These are phyloP conservation scores for Pseudomyrmex concolor DNA, from an alignment of 1,140 invertebrate genomes.

Conservation along the genomic window DNA sequence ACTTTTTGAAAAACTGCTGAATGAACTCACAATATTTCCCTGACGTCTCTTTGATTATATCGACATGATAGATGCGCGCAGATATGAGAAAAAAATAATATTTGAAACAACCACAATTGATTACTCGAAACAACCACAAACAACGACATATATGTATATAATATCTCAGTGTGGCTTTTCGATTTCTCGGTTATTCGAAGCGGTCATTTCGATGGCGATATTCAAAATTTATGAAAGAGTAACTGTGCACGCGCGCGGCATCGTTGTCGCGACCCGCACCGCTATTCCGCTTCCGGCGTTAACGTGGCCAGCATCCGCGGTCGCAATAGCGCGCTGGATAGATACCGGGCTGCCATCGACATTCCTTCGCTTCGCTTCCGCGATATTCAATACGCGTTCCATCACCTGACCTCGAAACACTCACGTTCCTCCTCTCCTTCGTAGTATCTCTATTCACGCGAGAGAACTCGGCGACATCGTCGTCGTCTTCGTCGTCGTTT, in stretches of 20 bases:
- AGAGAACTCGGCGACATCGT: conserved; percentile 24
- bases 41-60: conserved; percentile 7
- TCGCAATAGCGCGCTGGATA: conserved; percentile 5
- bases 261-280: neutral
- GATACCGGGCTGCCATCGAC: conserved; percentile 40
- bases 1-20: neutral
- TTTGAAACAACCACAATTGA: too few relatives aligned
- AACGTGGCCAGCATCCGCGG: conserved; percentile 23
- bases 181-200: neutral
- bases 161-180: neutral
- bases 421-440: neutral
- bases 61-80: neutral
- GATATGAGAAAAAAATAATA: neutral
- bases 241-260: neutral
- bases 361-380: conserved; percentile 57
- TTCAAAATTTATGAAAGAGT: conserved; percentile 23
- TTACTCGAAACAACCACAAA: too few relatives aligned
- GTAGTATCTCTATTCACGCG: conserved; percentile 38
- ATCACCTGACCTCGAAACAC: conserved; percentile 55
- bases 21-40: conserved; percentile 12
- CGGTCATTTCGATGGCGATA: neutral
- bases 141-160: neutral
- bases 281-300: conserved; percentile 52
- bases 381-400: conserved; percentile 60
- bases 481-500: conserved; percentile 23